A percentile compares a stretch with the other conserved stretches of the same genome.
phyloP scores from a whole-genome alignment of 1,140 invertebrate genomes.

The Batillaria attramentaria region DNA sequence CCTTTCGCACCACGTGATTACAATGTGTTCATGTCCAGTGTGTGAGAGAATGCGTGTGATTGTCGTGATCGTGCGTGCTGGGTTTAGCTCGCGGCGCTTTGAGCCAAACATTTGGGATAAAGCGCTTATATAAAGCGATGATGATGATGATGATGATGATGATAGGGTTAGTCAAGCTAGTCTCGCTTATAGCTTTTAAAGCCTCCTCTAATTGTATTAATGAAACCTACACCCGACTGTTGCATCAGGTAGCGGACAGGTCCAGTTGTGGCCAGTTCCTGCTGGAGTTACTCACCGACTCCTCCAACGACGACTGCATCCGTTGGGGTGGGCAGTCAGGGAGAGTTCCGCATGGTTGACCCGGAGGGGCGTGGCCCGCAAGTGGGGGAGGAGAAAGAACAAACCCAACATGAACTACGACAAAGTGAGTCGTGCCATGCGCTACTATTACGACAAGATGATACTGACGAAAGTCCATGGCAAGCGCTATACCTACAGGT shows the following conservation, averaged over 20 bases:
- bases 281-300: constrained; percentile 94
- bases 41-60: too few species aligned
- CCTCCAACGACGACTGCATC: constrained; percentile 94
- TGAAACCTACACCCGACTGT: neutral
- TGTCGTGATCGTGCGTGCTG: too few species aligned
- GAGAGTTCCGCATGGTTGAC: constrained; percentile 97
- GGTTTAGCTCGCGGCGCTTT: too few species aligned
- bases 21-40: too few species aligned
- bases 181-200: too few species aligned
- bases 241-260: constrained; percentile 62
- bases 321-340: constrained; percentile 97
- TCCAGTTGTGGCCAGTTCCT: constrained; percentile 94
- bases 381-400: constrained; percentile 97
- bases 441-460: constrained; percentile 98
- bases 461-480: constrained; percentile 99
- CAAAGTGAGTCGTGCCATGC: constrained; percentile 77
- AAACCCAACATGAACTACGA: constrained; percentile 93
- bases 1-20: too few species aligned
- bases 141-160: too few species aligned
- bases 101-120: too few species aligned
- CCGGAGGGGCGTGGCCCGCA: constrained; percentile 95
- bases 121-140: too few species aligned
- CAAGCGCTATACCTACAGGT: constrained; percentile 78
- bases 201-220: too few species aligned
- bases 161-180: too few species aligned